Evolutionary conservation across 2,888 invertebrate species (phyloP), one percentile per base, ranked within the genome.

Genomic region (Cloeon dipterum): DNA sequence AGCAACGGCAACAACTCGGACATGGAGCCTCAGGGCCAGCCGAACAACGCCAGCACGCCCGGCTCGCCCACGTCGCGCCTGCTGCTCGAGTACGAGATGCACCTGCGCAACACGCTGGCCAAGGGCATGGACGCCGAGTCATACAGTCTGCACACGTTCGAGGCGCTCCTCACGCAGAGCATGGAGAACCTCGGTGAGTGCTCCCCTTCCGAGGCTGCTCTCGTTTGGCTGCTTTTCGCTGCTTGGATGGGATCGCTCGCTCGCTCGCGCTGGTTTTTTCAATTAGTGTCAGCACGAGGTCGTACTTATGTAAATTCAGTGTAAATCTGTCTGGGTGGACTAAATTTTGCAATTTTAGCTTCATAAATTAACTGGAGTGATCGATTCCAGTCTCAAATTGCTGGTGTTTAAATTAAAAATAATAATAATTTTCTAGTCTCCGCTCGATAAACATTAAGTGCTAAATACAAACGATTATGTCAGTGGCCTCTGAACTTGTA

Each of bases 101-200:
- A 89, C 55, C 66, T 89, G 39, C 65, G 88, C 43, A 89, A 89
- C 54, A 88, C 88, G 1, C 61, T 89, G 43, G 88, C 88, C 44
- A 86, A 88, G 57, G 89, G 88, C 45, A 83, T 88, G 82, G 89
- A 89, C 50, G 88, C 88, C 5, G 88, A 89, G 58, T 86, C 86
- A 54, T 88, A 86, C 58, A 86, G 86, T 54, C 63, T 89, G 46
- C 88, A 89, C 53, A 89, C 89, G 2, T 89, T 89, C 51, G 88
- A 89, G 59, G 86, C 88, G 39, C 63, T 89, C 42, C 65, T 89
- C 42, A 82, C 85, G 37, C 88, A 89, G 59, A 88, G 86, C 61
- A 86, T 88, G 85, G 89, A 89, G 59, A 88, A 89, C 62, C 66
- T 89, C 59, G 88, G 83, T 83, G 55, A 56, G 57, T 46, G 37